phyloP scores from a whole-genome alignment of 2,888 invertebrate genomes.

The Thereva unica region DNA sequence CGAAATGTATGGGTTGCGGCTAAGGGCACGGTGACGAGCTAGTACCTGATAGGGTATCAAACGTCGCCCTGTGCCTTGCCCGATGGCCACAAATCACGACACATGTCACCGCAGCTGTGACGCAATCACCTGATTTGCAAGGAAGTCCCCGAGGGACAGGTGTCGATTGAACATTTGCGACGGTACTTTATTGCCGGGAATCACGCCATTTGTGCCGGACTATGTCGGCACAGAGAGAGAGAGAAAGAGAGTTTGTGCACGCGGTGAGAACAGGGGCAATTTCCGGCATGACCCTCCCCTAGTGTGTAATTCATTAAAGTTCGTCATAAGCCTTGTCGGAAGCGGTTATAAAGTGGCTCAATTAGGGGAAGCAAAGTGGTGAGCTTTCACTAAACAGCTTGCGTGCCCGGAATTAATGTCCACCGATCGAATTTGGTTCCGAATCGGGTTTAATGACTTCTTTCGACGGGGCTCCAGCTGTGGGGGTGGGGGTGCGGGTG shows the following conservation, averaged over 20 bases:
- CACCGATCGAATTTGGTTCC: conserved; percentile 8
- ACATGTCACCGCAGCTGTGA: conserved; percentile 14
- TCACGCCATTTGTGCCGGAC: conserved; percentile 2
- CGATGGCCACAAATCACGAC: conserved; percentile 25
- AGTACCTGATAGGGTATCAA: not conserved
- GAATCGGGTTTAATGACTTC: conserved; percentile 1
- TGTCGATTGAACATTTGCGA: conserved; percentile 32
- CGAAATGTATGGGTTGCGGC: conserved; percentile 9
- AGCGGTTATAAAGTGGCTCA: conserved; percentile 34
- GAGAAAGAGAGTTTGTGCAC: conserved; percentile 2
- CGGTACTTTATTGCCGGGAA: conserved; percentile 11
- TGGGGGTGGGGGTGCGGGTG: not conserved
- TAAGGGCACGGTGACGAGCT: too few species aligned
- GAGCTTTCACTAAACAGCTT: conserved; percentile 22
- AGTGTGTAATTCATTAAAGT: conserved; percentile 25
- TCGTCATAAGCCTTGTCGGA: conserved; percentile 23
- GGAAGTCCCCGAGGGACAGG: conserved; percentile 26
- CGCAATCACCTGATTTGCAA: not conserved
- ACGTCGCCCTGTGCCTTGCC: not conserved
- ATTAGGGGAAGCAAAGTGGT: conserved; percentile 31
- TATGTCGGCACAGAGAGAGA: not conserved
- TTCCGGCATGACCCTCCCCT: conserved; percentile 16
- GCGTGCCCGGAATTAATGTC: conserved; percentile 25
- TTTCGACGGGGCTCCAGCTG: not conserved
- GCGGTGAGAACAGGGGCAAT: conserved; percentile 5